Percentiles rank a stretch among this genome's conserved stretches.
Evolutionary conservation across 53 echinoderm and acorn worm species (phyloP).

Genomic region (Arbacia lixula): DNA sequence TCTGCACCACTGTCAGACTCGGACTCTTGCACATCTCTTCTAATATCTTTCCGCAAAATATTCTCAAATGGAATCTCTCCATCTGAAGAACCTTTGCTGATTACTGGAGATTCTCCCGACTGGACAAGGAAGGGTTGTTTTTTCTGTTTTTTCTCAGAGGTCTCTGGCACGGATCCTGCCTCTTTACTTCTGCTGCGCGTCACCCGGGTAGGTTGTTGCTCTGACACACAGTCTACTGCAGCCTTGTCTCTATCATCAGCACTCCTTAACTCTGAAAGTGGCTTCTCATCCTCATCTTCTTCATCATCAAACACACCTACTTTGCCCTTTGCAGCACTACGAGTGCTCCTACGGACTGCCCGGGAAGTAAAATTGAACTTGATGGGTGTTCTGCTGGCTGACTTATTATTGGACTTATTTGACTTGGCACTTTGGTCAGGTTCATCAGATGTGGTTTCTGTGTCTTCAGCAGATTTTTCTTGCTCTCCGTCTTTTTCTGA

Average conservation of each 20-base stretch:
- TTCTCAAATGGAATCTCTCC: neutral
- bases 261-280: conserved; percentile 20
- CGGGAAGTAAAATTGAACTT: conserved; percentile 49
- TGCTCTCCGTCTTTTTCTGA: neutral
- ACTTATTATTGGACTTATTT: conserved; percentile 23
- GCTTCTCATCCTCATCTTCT: conserved; percentile 33
- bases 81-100: neutral
- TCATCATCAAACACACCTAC: conserved; percentile 56
- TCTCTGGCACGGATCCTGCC: neutral
- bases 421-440: conserved; percentile 10
- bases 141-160: neutral
- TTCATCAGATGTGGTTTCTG: neutral
- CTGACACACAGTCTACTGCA: neutral
- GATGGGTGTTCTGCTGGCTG: conserved; percentile 15
- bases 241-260: neutral
- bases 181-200: conserved; percentile 33
- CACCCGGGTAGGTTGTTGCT: neutral
- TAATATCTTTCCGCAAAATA: conserved; percentile 7
- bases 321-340: conserved; percentile 41
- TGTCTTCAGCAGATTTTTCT: neutral
- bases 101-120: neutral
- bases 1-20: conserved; percentile 53
- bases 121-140: neutral
- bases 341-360: conserved; percentile 35
- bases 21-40: conserved; percentile 17